Conservation (phyloP, 2,888 invertebrate genomes). For the Invenusta paracnida region DNA sequence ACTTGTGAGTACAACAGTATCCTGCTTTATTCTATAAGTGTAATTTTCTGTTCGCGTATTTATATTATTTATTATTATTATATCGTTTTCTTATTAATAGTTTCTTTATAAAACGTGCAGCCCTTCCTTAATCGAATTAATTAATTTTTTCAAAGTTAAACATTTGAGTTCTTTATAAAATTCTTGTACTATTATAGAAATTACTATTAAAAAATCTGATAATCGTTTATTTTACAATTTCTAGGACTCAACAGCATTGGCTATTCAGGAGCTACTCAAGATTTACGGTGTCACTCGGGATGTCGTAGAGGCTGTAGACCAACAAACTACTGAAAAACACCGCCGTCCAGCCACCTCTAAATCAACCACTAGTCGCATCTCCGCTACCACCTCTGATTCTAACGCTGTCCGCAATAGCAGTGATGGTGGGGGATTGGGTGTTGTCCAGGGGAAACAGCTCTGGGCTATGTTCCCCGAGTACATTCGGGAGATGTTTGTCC, state of each 20-base stretch:
- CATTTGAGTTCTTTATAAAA: too few species aligned
- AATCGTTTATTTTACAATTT: too few species aligned
- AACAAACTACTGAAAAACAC: background rate
- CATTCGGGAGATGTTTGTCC: conserved; percentile 34
- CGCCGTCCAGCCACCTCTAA: background rate
- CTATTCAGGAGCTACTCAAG: conserved; percentile 40
- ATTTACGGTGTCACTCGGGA: conserved; percentile 6
- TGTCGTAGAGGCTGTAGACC: background rate
- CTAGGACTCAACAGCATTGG: conserved; percentile 30
- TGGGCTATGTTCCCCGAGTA: conserved; percentile 32
- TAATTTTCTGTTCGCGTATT: too few species aligned
- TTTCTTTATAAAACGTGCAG: too few species aligned
- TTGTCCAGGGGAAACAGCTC: background rate
- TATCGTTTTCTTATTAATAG: too few species aligned
- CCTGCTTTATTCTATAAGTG: background rate
- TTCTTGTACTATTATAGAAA: too few species aligned
- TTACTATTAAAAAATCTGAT: too few species aligned
- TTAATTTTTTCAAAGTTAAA: too few species aligned
- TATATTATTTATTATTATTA: too few species aligned
- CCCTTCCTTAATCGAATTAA: too few species aligned
- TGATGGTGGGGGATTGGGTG: background rate
- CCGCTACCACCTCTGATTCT: background rate
- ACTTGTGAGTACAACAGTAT: background rate
- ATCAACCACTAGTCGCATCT: background rate
- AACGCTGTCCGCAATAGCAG: background rate